Base-by-base conservation (phyloP, 2,113 vertebrate species). In the Etia nguti region DNA sequence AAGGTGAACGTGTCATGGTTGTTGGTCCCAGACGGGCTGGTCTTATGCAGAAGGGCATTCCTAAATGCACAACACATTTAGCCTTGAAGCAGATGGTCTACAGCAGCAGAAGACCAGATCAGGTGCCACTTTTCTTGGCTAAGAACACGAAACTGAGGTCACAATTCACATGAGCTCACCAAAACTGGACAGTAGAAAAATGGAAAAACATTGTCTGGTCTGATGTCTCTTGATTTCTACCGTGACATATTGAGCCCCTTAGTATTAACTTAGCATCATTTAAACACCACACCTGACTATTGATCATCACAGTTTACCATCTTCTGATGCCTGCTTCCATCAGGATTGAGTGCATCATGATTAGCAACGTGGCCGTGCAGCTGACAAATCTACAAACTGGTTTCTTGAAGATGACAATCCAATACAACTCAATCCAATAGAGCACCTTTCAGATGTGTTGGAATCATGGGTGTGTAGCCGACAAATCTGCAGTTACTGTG, bases 1-100 rank as follows among this genome's bases (percentile, higher is more conserved):
- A 52, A 18, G 0, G 0, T 75, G 41, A 75, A 29, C 15, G 10
- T 75, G 2, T 6, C 41, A 29, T 0, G 68, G 15, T 75, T 8
- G 46, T 50, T 50, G 15, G 6, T 50, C 16, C 4, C 48, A 50
- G 16, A 18, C 7, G 3, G 48, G 15, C 22, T 48, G 68, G 15
- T 75, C 15, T 20, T 29, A 29, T 48, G 24, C 22, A 75, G 41
- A 75, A 48, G 3, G 16, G 9, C 10, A 0, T 75, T 29, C 48
- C 68, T 8, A 26, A 75, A 48, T 26, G 9, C 24, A 75, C 41
- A 48, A 29, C 41, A 29, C 9, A 0, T 3, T 46, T 26, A 11
- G 6, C 1, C 15, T 75, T 20, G 22, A 29, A 75, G 41, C 41
- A 48, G 41, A 20, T 1, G 9, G 22, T 46, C 68, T 75, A 48